These are phyloP conservation scores for Choloepus hoffmanni DNA, from an alignment of 2,113 vertebrate species.

Conservation along the genomic window DNA sequence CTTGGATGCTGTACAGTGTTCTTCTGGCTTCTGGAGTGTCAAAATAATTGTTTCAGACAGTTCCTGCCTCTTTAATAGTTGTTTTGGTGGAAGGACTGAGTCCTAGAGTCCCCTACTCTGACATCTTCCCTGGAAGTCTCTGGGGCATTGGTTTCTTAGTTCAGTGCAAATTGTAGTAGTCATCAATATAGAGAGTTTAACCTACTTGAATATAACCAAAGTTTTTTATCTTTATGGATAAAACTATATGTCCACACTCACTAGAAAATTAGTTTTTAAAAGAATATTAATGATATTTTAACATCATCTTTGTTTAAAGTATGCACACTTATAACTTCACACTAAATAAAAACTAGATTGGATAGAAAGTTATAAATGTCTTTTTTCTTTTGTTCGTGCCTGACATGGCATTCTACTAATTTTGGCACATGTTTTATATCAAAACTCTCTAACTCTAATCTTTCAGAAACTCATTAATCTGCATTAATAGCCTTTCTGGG, in stretches of 20 bases:
- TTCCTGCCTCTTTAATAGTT: too few relatives aligned
- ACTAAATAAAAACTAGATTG: background rate
- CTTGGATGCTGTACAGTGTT: too few relatives aligned
- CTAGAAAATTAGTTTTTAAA: slow-evolving; percentile 48
- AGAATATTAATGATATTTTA: background rate
- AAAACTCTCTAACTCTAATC: slow-evolving; percentile 67
- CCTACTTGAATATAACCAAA: slow-evolving; percentile 50
- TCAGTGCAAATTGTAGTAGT: background rate
- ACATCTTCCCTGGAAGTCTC: too few relatives aligned
- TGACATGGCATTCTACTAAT: slow-evolving; percentile 53
- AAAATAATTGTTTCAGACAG: too few relatives aligned
- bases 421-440: slow-evolving; percentile 72
- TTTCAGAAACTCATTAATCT: slow-evolving; percentile 83
- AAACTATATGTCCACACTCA: background rate
- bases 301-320: slow-evolving; percentile 20
- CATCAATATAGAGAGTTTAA: slow-evolving; percentile 13
- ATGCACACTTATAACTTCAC: background rate
- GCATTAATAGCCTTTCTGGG: slow-evolving; percentile 78
- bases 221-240: slow-evolving; percentile 37
- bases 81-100: too few relatives aligned
- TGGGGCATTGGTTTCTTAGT: background rate
- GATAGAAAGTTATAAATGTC: slow-evolving; percentile 32
- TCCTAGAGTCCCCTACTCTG: too few relatives aligned
- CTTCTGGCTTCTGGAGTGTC: too few relatives aligned
- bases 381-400: slow-evolving; percentile 58